A percentile compares a stretch with the other conserved stretches of the same genome.
Evolutionary conservation across 2,113 vertebrate species (phyloP).

Genomic region (Ochotona princeps): DNA sequence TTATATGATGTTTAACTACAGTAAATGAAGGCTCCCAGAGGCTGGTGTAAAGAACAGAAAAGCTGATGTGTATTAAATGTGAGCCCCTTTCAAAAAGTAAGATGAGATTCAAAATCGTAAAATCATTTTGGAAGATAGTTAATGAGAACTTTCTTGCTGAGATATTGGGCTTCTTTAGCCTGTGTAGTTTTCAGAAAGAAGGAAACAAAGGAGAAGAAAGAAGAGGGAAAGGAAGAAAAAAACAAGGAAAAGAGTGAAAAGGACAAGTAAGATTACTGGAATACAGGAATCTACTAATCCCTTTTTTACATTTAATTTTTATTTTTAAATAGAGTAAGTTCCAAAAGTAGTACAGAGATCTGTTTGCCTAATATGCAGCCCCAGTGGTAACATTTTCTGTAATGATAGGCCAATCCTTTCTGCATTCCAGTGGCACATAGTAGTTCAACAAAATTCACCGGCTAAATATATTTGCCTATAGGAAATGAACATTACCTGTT

Average conservation of each 20-base stretch:
- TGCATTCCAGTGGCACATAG: not conserved
- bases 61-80: slow-evolving; percentile 46
- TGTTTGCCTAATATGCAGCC: not conserved
- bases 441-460: slow-evolving; percentile 21
- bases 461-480: slow-evolving; percentile 13
- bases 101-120: slow-evolving; percentile 59
- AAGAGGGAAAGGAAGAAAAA: not conserved
- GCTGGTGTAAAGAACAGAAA: slow-evolving; percentile 71
- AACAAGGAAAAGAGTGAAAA: not conserved
- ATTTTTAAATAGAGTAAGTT: slow-evolving; percentile 27
- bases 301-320: slow-evolving; percentile 12
- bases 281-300: not conserved
- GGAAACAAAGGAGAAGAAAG: not conserved
- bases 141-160: slow-evolving; percentile 34
- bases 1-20: slow-evolving; percentile 80
- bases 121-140: slow-evolving; percentile 59
- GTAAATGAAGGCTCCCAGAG: slow-evolving; percentile 78
- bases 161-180: slow-evolving; percentile 37
- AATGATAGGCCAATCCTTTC: not conserved
- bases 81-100: slow-evolving; percentile 56
- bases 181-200: slow-evolving; percentile 20
- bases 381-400: not conserved
- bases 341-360: not conserved
- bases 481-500: slow-evolving; percentile 23
- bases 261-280: slow-evolving; percentile 19